Base-by-base conservation (phyloP, 2,888 invertebrate genomes). In the Drosophila phalerata region DNA sequence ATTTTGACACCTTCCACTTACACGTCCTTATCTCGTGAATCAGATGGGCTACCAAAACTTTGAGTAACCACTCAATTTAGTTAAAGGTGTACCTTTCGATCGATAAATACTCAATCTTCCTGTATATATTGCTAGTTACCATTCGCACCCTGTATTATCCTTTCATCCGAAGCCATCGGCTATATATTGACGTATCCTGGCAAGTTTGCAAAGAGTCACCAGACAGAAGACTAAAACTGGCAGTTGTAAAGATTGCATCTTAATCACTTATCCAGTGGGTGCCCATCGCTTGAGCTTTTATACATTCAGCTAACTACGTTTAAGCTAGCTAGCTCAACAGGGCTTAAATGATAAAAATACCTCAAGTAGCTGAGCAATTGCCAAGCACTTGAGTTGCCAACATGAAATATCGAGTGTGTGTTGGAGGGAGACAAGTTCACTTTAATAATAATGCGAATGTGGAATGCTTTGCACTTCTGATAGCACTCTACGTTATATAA, bases 331-430 rank as follows among this genome's bases (percentile, higher is more conserved):
- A 32, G 43, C 63, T 67, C 11, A 68, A 68, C 15, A n/a, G 37
- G 49, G 32, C 53, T 77, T 74, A 66, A 58, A 45, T 83, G 87
- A 83, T 83, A 83, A 70, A 34, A 57, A 22, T 0, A 2, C 40
- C 28, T 56, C 25, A 51, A 84, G 77, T 68, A 45, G 53, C 22
- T n/a, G 2, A 55, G 25, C 9, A 38, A 63, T 66, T 52, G 25
- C 13, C 52, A 53, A 61, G 49, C 67, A 78, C 88, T 87, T 30
- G 13, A 68, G 5, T 9, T 5, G n/a, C 9, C 42, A 63, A 58
- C 32, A 30, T 17, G 32, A 37, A 42, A 22, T 4, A 22, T 22
- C 22, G 22, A 22, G 22, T 22, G 22, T 22, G 22, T 22, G 4
- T 22, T 22, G 22, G 22, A 22, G 3, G 22, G 4, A 22, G 22